phyloP scores from a whole-genome alignment of 2,888 invertebrate species.

The Caenorhabditis sp. region DNA sequence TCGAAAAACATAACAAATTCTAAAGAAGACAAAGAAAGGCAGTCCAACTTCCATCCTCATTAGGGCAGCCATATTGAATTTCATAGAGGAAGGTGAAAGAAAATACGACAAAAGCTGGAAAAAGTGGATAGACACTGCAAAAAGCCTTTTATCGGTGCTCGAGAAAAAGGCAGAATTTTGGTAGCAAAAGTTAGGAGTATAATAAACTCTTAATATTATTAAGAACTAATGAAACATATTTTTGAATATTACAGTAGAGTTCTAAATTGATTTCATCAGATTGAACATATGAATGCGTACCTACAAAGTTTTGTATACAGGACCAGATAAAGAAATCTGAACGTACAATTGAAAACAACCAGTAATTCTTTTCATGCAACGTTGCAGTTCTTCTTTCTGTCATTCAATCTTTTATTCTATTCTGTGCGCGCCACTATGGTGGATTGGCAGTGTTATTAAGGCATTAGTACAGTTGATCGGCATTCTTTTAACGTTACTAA shows the following conservation, averaged over 20 bases:
- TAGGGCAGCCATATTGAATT: slow-evolving; percentile 42
- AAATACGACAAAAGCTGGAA: slow-evolving; percentile 41
- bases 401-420: slow-evolving; percentile 9
- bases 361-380: slow-evolving; percentile 36
- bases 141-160: too few species aligned
- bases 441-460: too few species aligned
- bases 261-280: too few species aligned
- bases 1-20: neutral
- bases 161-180: too few species aligned
- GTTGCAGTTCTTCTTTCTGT: slow-evolving; percentile 15
- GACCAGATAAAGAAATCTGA: slow-evolving; percentile 43
- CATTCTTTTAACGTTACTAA: too few species aligned
- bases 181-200: too few species aligned
- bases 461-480: too few species aligned
- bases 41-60: slow-evolving; percentile 48
- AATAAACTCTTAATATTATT: too few species aligned
- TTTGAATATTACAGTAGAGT: too few species aligned
- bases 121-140: slow-evolving; percentile 33
- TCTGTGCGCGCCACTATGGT: neutral
- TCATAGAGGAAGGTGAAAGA: slow-evolving; percentile 48
- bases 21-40: slow-evolving; percentile 34
- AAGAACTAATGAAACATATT: slow-evolving; percentile 6
- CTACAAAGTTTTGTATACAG: slow-evolving; percentile 19
- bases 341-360: slow-evolving; percentile 56
- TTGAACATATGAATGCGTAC: too few species aligned